Evolutionary conservation across 2,888 invertebrate genomes (phyloP), one percentile per base, ranked within the genome.

Genomic region (Agonopterix arenella): DNA sequence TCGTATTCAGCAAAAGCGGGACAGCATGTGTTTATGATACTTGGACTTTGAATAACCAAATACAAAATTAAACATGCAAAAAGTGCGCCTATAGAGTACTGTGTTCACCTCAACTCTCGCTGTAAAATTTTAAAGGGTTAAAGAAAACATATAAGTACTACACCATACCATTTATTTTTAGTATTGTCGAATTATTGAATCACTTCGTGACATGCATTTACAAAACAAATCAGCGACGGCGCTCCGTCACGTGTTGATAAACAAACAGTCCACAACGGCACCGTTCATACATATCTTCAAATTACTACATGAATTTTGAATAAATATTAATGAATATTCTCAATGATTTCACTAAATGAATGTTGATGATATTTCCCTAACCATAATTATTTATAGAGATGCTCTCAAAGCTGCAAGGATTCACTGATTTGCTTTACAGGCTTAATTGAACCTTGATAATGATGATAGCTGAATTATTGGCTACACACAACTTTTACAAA

Each of bases 131-230:
- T 9, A 47, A n/a, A n/a, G 40, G 40, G 10, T n/a, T 40, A 40
- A 40, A 40, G 4, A 40, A 40, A 40, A 40, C 9, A n/a, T 10
- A n/a, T 58, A 11, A 47, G 54, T 73, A 73, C 80, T 84, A 84
- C 80, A 81, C 77, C 82, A 69, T 80, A 79, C 79, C 79, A 76
- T 72, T 84, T 80, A 80, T 76, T 84, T 65, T 78, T 74, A 80
- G 70, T 85, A 85, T 86, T 86, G 84, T 85, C 84, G 76, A 81
- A 69, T 75, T 71, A 68, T 73, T 73, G 67, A 65, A 70, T 71
- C 63, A 65, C 61, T 55, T 57, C 55, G 52, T 56, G 49, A 53
- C 52, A 52, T 52, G 49, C 55, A 49, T 53, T 47, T 51, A 54
- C 53, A 54, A 52, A 48, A 50, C 51, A 9, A 40, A 28, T 40